Evolutionary conservation across 2,888 invertebrate species (phyloP), one percentile per base, ranked within the genome.

Genomic region (Epinotia nisella): DNA sequence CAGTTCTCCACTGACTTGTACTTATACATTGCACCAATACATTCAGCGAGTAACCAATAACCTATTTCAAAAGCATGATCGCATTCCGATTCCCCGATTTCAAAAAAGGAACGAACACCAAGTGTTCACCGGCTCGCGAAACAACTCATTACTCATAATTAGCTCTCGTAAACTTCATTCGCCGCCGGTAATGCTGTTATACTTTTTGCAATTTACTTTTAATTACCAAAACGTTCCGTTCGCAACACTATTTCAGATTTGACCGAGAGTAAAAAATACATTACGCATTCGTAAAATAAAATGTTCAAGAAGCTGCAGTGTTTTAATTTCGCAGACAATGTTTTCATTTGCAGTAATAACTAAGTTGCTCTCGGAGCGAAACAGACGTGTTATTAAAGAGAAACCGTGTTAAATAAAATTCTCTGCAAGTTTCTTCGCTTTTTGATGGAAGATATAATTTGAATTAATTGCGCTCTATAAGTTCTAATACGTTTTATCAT

Each of bases 91-190:
- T 65, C 35, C 19, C 17, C 49, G 59, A 70, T 65, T 70, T 72
- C 67, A 58, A 70, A 58, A 75, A 70, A 62, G 66, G 68, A 76
- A 80, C 71, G 65, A 60, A 72, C 61, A 45, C 56, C 39, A 56
- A 74, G 82, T 76, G 79, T 82, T 82, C 81, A 77, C 77, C 75
- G 75, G 71, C 78, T 77, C 77, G 78, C 78, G 81, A 80, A 85
- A 82, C 81, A 83, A 84, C 85, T 86, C 86, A 88, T 90, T 88
- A 87, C 83, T 91, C 88, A 88, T 90, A 91, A 91, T 91, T 90
- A 91, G 86, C 83, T 75, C 77, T 79, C 82, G 85, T 85, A 85
- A 90, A 90, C 85, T 87, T 88, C 83, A 87, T 91, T 89, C 84
- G 76, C 82, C 65, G 68, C 76, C 78, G 76, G 81, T 80, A 79